Conservation (phyloP, 2,888 invertebrate species). For the Sussaba pulchella region DNA sequence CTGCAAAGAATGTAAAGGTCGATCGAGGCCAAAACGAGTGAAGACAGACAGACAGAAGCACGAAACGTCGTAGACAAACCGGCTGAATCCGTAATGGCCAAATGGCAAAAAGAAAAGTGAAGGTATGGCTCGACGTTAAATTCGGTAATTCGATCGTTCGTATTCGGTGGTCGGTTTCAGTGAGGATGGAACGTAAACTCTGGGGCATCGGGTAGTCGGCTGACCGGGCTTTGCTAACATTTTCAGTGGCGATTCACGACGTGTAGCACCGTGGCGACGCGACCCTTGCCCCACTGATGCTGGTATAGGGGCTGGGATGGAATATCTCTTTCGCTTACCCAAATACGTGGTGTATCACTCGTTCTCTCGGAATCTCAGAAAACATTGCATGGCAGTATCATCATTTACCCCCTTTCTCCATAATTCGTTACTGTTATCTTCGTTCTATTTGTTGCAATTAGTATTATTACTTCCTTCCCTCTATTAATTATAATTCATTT, state of each 20-base stretch:
- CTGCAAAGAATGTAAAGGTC: neutral
- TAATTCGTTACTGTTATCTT: no score
- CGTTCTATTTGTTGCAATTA: no score
- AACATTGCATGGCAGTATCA: neutral
- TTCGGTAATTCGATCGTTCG: constrained; percentile 80
- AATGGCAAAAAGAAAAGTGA: constrained; percentile 17
- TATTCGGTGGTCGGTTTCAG: constrained; percentile 77
- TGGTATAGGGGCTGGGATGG: constrained; percentile 11
- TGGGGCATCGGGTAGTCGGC: constrained; percentile 59
- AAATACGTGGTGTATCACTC: constrained; percentile 14
- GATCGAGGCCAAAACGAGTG: neutral
- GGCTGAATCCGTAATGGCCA: neutral
- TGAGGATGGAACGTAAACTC: constrained; percentile 59
- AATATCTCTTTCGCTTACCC: constrained; percentile 4
- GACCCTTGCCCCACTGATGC: constrained; percentile 61
- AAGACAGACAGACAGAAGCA: neutral
- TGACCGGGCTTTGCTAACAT: constrained; percentile 68
- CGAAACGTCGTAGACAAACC: constrained; percentile 2
- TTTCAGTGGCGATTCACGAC: constrained; percentile 73
- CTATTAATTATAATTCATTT: no score
- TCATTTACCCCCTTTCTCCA: no score
- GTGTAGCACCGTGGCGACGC: constrained; percentile 70
- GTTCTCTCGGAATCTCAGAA: constrained; percentile 4
- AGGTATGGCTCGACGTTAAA: constrained; percentile 53
- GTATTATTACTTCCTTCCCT: no score